Percentiles rank a stretch among this genome's conserved stretches.
Evolutionary conservation across 2,888 invertebrate genomes (phyloP).

Genomic region (Drosophila robusta): DNA sequence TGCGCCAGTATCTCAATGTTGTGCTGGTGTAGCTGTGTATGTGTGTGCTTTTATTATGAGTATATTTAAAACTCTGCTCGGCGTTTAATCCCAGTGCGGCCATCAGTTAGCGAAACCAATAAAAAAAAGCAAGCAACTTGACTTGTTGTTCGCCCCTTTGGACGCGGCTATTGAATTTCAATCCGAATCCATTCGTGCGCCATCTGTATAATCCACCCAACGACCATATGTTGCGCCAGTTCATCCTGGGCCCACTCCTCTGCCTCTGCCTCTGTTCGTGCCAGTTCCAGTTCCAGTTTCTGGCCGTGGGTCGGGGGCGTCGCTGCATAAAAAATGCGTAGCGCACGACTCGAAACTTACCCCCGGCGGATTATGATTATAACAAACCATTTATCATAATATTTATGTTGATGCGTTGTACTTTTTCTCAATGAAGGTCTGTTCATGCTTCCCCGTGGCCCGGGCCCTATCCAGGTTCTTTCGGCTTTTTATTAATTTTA

Average conservation of each 20-base stretch:
- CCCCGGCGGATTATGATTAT: conserved; percentile 84
- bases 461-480: conserved; percentile 21
- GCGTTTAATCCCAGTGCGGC: conserved; percentile 51
- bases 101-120: conserved; percentile 65
- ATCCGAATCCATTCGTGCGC: conserved; percentile 61
- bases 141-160: conserved; percentile 40
- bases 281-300: conserved; percentile 26
- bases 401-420: conserved; percentile 84
- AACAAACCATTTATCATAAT: conserved; percentile 84
- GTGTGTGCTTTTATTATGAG: conserved; percentile 3
- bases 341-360: conserved; percentile 82
- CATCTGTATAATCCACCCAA: conserved; percentile 82
- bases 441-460: conserved; percentile 13
- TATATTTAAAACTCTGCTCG: conserved; percentile 31
- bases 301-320: conserved; percentile 40
- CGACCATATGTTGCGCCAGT: conserved; percentile 82
- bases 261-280: conserved; percentile 7
- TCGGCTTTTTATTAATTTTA: conserved; percentile 82
- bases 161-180: conserved; percentile 65
- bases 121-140: conserved; percentile 74
- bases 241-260: conserved; percentile 33
- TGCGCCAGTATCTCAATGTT: conserved; percentile 29
- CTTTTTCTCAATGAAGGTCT: conserved; percentile 84
- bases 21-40: not conserved
- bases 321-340: conserved; percentile 67